Evolutionary conservation across 2,113 vertebrate genomes (phyloP).

Genomic region (Sorex fumeus): DNA sequence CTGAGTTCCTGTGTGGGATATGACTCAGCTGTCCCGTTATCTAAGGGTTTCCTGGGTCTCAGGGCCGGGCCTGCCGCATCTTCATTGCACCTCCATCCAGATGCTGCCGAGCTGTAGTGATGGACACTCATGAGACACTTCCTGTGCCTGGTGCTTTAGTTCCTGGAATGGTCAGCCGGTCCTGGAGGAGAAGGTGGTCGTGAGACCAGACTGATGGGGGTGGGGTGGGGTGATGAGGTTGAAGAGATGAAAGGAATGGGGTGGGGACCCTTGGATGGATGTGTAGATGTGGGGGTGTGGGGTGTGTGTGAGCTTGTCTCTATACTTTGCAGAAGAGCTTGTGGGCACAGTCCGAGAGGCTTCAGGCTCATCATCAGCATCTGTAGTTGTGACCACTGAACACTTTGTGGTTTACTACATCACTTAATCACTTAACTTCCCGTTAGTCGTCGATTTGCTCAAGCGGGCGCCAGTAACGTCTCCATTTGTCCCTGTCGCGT

Average conservation of each 20-base stretch:
- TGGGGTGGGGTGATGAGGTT: background rate
- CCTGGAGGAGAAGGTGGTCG: background rate
- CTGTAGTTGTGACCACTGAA: slow-evolving; percentile 59
- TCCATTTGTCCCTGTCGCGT: too few species aligned
- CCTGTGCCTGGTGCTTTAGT: background rate
- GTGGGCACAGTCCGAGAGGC: background rate
- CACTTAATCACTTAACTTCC: too few species aligned
- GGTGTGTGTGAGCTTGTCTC: background rate
- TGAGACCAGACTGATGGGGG: background rate
- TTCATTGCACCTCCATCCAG: background rate
- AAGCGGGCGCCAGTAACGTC: too few species aligned
- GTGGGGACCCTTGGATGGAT: background rate
- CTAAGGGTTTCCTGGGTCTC: background rate
- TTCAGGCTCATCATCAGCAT: slow-evolving; percentile 4
- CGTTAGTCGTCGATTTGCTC: too few species aligned
- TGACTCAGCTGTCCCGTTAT: background rate
- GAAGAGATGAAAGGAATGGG: background rate
- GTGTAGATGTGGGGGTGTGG: too few species aligned
- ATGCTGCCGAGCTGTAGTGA: background rate
- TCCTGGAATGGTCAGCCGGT: background rate
- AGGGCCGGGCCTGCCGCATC: background rate
- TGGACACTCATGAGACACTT: background rate
- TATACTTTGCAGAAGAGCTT: background rate
- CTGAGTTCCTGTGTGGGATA: accelerated
- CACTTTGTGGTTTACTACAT: slow-evolving; percentile 31